phyloP scores from a whole-genome alignment of 2,113 vertebrate genomes.

The Mixornis gularis region DNA sequence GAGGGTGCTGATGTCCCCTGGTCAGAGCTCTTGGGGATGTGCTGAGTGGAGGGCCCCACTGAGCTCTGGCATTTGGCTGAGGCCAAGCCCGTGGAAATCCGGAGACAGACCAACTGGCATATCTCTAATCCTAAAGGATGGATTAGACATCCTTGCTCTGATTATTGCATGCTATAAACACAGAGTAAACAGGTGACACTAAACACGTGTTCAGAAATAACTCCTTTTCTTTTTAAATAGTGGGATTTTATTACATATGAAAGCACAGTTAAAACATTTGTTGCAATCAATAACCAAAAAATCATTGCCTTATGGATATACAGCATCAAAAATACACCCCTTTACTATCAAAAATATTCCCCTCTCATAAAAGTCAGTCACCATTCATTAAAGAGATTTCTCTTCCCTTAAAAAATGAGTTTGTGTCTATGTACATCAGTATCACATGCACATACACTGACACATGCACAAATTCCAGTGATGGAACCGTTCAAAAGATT shows the following conservation, averaged over 20 bases:
- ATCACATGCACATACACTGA: not conserved
- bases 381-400: not conserved
- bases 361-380: not conserved
- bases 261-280: not conserved
- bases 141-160: not conserved
- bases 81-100: rapidly evolving
- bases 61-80: not conserved
- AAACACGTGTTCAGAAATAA: not conserved
- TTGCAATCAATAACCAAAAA: not conserved
- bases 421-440: not conserved
- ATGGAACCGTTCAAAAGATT: not conserved
- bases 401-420: not conserved
- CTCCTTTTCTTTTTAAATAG: not conserved
- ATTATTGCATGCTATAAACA: not conserved
- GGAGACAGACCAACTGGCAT: not conserved
- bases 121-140: not conserved
- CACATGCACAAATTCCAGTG: not conserved
- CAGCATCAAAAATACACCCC: not conserved
- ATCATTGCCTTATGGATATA: not conserved
- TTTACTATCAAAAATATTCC: not conserved
- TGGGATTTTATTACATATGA: not conserved
- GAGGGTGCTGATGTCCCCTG: not conserved
- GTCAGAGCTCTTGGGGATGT: not conserved
- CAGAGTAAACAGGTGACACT: not conserved
- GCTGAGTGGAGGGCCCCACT: not conserved